These are phyloP conservation scores for Triops cancriformis DNA, from an alignment of 1,140 invertebrate genomes.

Conservation along the genomic window DNA sequence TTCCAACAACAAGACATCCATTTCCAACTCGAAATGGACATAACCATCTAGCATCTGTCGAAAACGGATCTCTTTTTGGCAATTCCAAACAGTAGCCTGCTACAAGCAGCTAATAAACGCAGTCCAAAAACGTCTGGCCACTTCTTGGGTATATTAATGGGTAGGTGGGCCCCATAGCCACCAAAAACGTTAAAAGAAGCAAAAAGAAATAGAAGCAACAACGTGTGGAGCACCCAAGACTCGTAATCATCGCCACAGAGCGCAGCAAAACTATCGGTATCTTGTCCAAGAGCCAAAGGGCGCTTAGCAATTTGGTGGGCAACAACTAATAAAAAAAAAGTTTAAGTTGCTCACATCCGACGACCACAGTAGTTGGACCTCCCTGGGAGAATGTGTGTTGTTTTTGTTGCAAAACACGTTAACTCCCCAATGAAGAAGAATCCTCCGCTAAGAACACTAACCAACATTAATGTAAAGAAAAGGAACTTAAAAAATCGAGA, in stretches of 20 bases:
- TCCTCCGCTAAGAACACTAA: background rate
- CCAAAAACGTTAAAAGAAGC: no score
- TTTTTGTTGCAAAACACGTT: no score
- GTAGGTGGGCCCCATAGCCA: background rate
- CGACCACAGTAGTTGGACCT: background rate
- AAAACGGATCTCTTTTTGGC: background rate
- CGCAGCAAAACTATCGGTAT: no score
- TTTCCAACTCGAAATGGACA: background rate
- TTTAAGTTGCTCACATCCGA: background rate
- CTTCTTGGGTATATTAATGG: background rate
- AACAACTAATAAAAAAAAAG: no score
- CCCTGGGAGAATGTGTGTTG: background rate
- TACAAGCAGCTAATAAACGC: background rate
- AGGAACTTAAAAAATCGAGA: background rate
- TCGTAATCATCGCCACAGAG: background rate
- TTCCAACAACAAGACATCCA: no score
- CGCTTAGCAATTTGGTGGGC: no score
- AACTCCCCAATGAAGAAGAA: background rate
- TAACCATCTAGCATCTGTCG: background rate
- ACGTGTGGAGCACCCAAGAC: background rate
- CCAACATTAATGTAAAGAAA: no score
- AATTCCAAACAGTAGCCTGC: background rate
- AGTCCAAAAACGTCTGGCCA: background rate
- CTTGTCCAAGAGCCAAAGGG: no score
- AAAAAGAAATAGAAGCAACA: background rate